Percentiles rank a stretch among this genome's conserved stretches.
Evolutionary conservation across 1,140 invertebrate species (phyloP).

Genomic region (Lethrus apterus): DNA sequence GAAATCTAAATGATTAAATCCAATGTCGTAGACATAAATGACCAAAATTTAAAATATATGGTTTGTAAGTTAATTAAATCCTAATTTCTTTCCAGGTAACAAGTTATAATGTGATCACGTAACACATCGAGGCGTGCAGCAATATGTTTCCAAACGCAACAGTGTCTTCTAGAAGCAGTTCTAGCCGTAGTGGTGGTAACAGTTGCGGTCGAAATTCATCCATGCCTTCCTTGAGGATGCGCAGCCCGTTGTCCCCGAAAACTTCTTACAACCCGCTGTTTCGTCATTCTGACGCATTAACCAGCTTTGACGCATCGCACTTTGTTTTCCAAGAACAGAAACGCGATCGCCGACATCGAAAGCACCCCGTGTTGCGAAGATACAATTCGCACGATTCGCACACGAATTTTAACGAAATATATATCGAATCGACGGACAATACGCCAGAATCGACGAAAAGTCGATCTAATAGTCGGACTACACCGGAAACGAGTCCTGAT

Average conservation of each 20-base stretch:
- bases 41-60: neutral
- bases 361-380: constrained; percentile 21
- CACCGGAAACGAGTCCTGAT: constrained; percentile 23
- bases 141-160: constrained; percentile 33
- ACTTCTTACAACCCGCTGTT: constrained; percentile 33
- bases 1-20: neutral
- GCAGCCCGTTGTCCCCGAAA: constrained; percentile 28
- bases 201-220: constrained; percentile 33
- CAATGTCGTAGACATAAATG: neutral
- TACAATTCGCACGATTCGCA: constrained; percentile 34
- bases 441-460: constrained; percentile 30
- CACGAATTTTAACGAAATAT: constrained; percentile 20
- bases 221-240: constrained; percentile 33
- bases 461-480: constrained; percentile 12
- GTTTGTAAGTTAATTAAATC: neutral
- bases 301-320: constrained; percentile 34
- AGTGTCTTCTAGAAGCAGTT: constrained; percentile 30
- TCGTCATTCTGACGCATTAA: constrained; percentile 31
- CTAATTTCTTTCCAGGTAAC: too few species aligned
- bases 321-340: constrained; percentile 30
- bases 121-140: constrained; percentile 1
- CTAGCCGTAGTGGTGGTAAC: constrained; percentile 22
- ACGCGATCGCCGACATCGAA: constrained; percentile 18
- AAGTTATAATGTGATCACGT: too few species aligned
- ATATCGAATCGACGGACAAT: constrained; percentile 20